These are phyloP conservation scores for Cloeon dipterum DNA, from an alignment of 2,888 invertebrate species.

Conservation along the genomic window DNA sequence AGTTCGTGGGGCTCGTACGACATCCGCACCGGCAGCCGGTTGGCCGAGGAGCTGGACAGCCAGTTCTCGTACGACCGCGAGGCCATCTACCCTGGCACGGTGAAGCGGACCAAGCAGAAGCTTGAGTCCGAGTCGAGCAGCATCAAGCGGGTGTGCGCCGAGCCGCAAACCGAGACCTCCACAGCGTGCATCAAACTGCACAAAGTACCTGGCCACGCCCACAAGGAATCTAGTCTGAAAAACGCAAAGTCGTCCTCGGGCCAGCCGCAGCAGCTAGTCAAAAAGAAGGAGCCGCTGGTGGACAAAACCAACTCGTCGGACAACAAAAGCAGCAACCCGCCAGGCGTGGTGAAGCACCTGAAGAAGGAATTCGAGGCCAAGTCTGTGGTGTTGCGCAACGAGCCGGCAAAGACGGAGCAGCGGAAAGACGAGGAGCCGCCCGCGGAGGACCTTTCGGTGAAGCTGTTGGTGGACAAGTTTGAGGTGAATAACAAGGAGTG, in stretches of 20 bases:
- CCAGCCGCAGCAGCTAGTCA: no score
- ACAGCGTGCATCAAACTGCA: constrained; percentile 6
- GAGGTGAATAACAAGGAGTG: constrained; percentile 21
- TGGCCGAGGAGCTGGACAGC: constrained; percentile 3
- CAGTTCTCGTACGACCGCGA: constrained; percentile 29
- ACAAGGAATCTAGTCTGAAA: no score
- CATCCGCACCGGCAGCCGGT: constrained; percentile 20
- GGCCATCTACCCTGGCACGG: constrained; percentile 40
- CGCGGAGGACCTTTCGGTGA: constrained; percentile 41
- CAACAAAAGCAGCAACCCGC: constrained; percentile 9
- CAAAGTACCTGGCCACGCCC: neutral
- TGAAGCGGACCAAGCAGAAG: constrained; percentile 43
- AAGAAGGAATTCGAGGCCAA: constrained; percentile 78
- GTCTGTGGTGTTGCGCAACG: constrained; percentile 14
- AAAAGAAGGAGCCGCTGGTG: neutral
- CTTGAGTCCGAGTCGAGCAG: constrained; percentile 31
- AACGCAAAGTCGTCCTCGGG: no score
- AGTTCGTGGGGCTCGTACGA: constrained; percentile 53
- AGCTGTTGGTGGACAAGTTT: constrained; percentile 52
- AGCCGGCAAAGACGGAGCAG: constrained; percentile 21
- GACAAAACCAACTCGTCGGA: neutral
- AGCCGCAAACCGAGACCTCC: constrained; percentile 2
- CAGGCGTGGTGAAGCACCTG: constrained; percentile 62
- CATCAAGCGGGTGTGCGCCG: constrained; percentile 11
- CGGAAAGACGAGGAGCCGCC: constrained; percentile 14